Evolutionary conservation across 2,888 invertebrate species (phyloP).

Genomic region (Erebia epiphron): DNA sequence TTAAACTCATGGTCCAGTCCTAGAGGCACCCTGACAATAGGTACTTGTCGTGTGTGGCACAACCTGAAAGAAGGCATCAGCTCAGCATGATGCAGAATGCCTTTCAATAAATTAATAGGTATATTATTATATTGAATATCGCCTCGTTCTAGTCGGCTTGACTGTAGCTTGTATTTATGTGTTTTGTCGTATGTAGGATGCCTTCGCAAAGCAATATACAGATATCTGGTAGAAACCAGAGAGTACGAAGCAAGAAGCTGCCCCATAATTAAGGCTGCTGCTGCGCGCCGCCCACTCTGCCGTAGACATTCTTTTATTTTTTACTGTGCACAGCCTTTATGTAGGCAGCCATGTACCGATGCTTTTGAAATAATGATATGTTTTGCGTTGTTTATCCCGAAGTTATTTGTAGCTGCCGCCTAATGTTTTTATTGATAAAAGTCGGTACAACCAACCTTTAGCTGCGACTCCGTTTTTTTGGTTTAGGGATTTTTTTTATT

Average conservation of each 20-base stretch:
- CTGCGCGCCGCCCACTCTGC: constrained; percentile 65
- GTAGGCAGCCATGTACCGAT: constrained; percentile 41
- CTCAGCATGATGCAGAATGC: too few relatives aligned
- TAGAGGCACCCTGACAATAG: too few relatives aligned
- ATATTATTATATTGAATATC: too few relatives aligned
- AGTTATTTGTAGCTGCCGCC: constrained; percentile 31
- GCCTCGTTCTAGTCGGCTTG: neutral
- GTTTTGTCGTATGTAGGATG: constrained; percentile 18
- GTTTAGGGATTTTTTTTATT: too few relatives aligned
- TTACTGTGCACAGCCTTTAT: constrained; percentile 37
- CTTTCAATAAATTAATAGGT: too few relatives aligned
- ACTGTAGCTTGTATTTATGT: neutral
- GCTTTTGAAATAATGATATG: constrained; percentile 39
- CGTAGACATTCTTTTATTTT: constrained; percentile 52
- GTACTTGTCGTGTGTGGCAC: too few relatives aligned
- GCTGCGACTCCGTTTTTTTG: too few relatives aligned
- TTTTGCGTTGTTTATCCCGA: constrained; percentile 29
- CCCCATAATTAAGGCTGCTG: constrained; percentile 71
- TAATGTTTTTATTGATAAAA: constrained; percentile 11
- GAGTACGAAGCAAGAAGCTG: constrained; percentile 52
- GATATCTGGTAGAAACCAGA: constrained; percentile 31
- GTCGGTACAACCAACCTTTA: too few relatives aligned
- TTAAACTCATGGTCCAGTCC: too few relatives aligned
- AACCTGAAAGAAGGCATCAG: too few relatives aligned
- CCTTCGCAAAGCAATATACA: constrained; percentile 37